phyloP scores from a whole-genome alignment of 2,888 invertebrate species.

The Nemoura dubitans region DNA sequence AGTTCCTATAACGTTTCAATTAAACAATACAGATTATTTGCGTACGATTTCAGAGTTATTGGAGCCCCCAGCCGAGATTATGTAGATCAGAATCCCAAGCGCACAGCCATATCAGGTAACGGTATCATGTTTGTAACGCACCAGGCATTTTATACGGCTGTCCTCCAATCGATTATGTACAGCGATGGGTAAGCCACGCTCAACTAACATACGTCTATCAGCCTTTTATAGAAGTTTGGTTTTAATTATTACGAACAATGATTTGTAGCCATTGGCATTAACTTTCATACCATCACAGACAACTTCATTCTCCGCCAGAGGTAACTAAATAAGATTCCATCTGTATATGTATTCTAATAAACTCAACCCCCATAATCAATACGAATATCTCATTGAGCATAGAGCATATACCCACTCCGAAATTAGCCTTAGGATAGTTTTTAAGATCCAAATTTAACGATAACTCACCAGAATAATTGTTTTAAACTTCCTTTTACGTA shows the following conservation, averaged over 20 bases:
- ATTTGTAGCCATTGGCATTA: slow-evolving; percentile 25
- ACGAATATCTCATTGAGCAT: neutral
- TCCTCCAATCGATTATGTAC: neutral
- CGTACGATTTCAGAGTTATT: neutral
- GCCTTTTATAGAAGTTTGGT: neutral
- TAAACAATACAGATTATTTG: neutral
- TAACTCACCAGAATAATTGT: slow-evolving; percentile 7
- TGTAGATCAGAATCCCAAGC: neutral
- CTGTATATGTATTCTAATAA: neutral
- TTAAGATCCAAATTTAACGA: neutral
- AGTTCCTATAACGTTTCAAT: neutral
- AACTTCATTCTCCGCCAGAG: slow-evolving; percentile 3
- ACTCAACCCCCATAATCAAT: slow-evolving; percentile 12
- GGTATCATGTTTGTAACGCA: neutral
- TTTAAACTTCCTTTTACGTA: neutral
- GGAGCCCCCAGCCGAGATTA: neutral
- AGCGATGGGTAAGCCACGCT: neutral
- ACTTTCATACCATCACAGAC: slow-evolving; percentile 18
- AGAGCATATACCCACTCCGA: neutral
- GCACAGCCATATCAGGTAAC: neutral
- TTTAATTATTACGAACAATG: slow-evolving; percentile 27
- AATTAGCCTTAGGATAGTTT: neutral
- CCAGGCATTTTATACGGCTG: neutral
- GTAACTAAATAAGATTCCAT: neutral
- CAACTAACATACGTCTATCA: neutral